Evolutionary conservation across 1,140 invertebrate genomes (phyloP).

Genomic region (Mya arenaria): DNA sequence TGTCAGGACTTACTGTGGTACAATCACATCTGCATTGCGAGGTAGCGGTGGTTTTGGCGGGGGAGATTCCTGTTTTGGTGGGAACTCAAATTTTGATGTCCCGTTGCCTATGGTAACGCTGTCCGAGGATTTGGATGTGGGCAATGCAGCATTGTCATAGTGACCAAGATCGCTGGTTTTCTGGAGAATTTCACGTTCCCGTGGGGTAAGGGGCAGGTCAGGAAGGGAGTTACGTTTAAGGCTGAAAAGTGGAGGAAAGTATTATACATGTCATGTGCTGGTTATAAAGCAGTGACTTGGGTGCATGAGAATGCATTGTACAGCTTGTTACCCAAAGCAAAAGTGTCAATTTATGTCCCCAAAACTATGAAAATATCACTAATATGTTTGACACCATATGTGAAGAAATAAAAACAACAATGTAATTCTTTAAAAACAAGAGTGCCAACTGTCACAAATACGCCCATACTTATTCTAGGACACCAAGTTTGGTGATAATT

Average conservation of each 20-base stretch:
- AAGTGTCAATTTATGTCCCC: too few species aligned
- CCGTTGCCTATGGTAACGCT: slow-evolving; percentile 61
- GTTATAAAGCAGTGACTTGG: too few species aligned
- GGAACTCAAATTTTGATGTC: slow-evolving; percentile 57
- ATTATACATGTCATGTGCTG: not conserved
- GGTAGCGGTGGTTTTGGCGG: slow-evolving; percentile 95
- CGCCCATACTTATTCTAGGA: too few species aligned
- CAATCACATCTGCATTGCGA: slow-evolving; percentile 75
- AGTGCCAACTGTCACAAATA: too few species aligned
- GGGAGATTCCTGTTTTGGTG: slow-evolving; percentile 77
- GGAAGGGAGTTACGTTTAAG: slow-evolving; percentile 87
- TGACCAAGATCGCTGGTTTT: slow-evolving; percentile 73
- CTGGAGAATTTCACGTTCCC: slow-evolving; percentile 81
- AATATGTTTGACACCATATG: too few species aligned
- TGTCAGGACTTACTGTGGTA: slow-evolving; percentile 64
- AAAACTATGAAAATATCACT: too few species aligned
- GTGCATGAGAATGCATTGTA: too few species aligned
- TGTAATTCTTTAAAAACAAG: too few species aligned
- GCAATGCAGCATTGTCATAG: slow-evolving; percentile 68
- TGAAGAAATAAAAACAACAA: too few species aligned
- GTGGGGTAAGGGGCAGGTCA: slow-evolving; percentile 86
- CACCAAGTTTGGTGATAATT: too few species aligned
- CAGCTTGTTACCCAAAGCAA: too few species aligned
- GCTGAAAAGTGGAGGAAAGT: slow-evolving; percentile 52
- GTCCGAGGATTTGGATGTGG: slow-evolving; percentile 63